Evolutionary conservation across 2,888 invertebrate species (phyloP).

Genomic region (Callimorpha dominula): DNA sequence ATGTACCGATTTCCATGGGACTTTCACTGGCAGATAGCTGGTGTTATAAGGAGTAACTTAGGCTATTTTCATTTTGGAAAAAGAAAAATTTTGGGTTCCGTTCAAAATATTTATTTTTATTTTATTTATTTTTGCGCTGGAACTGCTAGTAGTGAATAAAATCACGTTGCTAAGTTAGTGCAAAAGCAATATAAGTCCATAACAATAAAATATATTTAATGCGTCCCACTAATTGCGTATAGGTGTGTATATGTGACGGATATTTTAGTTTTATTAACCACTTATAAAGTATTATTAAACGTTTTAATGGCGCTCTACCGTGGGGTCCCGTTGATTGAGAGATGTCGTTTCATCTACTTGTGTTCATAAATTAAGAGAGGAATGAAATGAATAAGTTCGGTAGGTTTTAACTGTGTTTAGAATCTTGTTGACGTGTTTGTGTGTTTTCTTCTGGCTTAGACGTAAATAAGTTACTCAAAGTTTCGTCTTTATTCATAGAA

Average conservation of each 20-base stretch:
- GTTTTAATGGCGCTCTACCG: slow-evolving; percentile 11
- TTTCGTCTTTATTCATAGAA: too few relatives aligned
- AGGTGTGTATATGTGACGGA: slow-evolving; percentile 9
- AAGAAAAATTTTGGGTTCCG: too few relatives aligned
- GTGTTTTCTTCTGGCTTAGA: too few relatives aligned
- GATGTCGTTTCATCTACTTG: background rate
- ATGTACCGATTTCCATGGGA: too few relatives aligned
- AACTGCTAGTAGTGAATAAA: slow-evolving; percentile 1
- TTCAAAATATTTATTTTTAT: too few relatives aligned
- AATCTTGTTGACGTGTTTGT: too few relatives aligned
- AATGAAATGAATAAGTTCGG: background rate
- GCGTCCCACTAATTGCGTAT: slow-evolving; percentile 38
- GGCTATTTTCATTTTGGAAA: too few relatives aligned
- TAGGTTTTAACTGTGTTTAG: too few relatives aligned
- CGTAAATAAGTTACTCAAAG: too few relatives aligned
- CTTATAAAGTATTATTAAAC: slow-evolving; percentile 23
- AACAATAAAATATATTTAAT: slow-evolving; percentile 47
- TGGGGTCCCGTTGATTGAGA: slow-evolving; percentile 15
- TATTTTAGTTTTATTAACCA: slow-evolving; percentile 21
- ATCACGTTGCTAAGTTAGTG: slow-evolving; percentile 7
- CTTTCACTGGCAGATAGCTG: too few relatives aligned
- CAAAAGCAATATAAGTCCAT: slow-evolving; percentile 43
- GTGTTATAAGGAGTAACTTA: too few relatives aligned
- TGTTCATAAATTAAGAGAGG: background rate
- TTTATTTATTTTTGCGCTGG: too few relatives aligned